Conservation (phyloP, 2,113 vertebrate species). For the Ictalurus furcatus region DNA sequence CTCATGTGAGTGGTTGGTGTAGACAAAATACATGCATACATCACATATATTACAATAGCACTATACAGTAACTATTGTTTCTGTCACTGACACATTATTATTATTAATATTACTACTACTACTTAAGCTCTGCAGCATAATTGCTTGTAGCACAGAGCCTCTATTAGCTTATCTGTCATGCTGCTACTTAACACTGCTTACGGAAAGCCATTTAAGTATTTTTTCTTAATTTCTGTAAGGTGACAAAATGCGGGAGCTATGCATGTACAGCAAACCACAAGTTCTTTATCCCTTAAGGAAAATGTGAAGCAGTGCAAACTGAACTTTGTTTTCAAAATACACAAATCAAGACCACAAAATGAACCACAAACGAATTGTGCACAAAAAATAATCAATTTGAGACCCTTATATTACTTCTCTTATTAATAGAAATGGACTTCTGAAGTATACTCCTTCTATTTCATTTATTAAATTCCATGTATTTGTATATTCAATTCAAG, state of each 20-base stretch:
- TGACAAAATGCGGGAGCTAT: no score
- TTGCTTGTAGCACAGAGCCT: neutral
- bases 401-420: neutral
- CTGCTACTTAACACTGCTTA: neutral
- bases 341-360: neutral
- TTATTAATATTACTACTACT: neutral
- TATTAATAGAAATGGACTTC: neutral
- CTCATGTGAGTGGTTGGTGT: no score
- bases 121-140: neutral
- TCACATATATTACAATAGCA: neutral
- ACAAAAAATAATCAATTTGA: neutral
- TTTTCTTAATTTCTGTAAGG: no score
- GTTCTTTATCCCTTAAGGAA: neutral
- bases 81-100: neutral
- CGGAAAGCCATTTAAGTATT: neutral
- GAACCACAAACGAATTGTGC: neutral
- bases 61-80: neutral
- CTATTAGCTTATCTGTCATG: neutral
- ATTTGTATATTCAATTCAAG: neutral
- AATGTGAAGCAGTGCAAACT: neutral
- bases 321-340: neutral
- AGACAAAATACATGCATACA: neutral
- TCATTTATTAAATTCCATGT: neutral
- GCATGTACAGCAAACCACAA: no score
- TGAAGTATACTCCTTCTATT: neutral